A percentile compares a stretch with the other conserved stretches of the same genome.
Conservation (phyloP, 2,113 vertebrate genomes). For the Urocolius indicus region DNA sequence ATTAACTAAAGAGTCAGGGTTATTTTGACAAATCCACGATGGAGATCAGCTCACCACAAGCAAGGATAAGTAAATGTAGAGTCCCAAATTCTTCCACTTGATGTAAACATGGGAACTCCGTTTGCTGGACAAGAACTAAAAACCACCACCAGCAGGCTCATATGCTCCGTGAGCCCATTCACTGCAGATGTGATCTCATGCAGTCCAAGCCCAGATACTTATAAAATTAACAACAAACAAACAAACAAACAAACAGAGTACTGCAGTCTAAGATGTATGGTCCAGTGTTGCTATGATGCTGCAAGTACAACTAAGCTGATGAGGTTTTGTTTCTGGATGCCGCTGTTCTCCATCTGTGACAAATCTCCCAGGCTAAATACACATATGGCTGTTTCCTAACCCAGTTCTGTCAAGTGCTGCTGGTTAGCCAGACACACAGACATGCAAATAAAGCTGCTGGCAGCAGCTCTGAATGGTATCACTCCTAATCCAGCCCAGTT, state of each 20-base stretch:
- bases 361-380: constrained; percentile 49
- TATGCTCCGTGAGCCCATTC: not conserved
- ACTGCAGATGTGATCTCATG: not conserved
- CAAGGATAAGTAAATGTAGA: not conserved
- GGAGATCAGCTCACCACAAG: rapidly evolving
- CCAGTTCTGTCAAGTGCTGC: constrained; percentile 54
- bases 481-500: not conserved
- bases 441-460: constrained; percentile 29
- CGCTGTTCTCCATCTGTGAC: constrained; percentile 50
- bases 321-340: constrained; percentile 31
- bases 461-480: not conserved
- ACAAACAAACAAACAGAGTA: too few relatives aligned
- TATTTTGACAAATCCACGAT: not conserved
- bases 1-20: not conserved
- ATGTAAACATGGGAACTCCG: not conserved
- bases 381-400: constrained; percentile 52
- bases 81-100: not conserved
- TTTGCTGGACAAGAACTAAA: not conserved
- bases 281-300: not conserved
- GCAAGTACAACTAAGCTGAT: not conserved
- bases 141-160: not conserved
- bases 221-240: too few relatives aligned
- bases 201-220: not conserved
- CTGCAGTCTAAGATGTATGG: not conserved
- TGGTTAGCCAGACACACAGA: constrained; percentile 34